phyloP scores from a whole-genome alignment of 2,113 vertebrate species.

The Sprattus sprattus region DNA sequence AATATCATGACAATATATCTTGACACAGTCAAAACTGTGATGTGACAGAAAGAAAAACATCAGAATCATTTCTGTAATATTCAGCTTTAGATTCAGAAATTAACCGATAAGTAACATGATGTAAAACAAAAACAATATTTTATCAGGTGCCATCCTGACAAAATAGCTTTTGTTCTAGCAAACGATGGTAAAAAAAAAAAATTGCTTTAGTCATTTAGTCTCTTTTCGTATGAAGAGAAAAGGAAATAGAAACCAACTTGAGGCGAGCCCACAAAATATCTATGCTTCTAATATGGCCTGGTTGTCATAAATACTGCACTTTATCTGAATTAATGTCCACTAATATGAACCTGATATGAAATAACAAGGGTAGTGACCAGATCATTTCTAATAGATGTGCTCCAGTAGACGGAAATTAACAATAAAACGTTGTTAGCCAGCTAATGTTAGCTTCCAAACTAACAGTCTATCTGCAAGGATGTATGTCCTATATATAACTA shows the following conservation, averaged over 20 bases:
- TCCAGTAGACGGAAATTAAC: no score
- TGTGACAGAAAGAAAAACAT: not conserved
- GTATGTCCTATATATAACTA: not conserved
- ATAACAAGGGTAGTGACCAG: not conserved
- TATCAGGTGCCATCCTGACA: not conserved
- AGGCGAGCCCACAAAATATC: not conserved
- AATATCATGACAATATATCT: no score
- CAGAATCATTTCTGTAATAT: not conserved
- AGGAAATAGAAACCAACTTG: not conserved
- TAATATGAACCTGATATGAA: not conserved
- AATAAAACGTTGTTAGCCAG: not conserved
- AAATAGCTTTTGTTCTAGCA: not conserved
- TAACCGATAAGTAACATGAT: not conserved
- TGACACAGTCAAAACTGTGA: not conserved
- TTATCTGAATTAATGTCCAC: not conserved
- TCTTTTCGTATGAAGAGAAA: not conserved
- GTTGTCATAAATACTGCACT: no score
- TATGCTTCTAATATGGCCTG: no score
- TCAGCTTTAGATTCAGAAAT: not conserved
- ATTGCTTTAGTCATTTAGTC: no score
- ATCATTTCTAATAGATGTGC: not conserved
- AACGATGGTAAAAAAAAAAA: not conserved
- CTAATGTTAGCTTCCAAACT: not conserved
- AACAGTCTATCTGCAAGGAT: not conserved
- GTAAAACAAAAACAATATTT: not conserved